Evolutionary conservation across 2,888 invertebrate genomes (phyloP).

Genomic region (Timandra comae): DNA sequence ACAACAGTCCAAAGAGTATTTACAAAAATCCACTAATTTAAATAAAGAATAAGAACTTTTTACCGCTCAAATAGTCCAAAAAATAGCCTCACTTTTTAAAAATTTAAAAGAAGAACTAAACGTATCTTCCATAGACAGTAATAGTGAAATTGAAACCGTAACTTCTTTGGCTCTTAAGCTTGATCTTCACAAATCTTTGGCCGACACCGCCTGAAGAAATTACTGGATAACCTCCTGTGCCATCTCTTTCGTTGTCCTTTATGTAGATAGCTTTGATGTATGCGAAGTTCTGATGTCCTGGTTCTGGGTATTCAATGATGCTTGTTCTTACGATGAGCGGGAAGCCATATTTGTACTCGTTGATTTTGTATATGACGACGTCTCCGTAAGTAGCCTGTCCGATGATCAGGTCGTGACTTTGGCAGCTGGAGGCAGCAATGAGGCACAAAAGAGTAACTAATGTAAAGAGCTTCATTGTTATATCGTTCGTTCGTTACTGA

Average conservation of each 20-base stretch:
- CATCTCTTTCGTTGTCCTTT: constrained; percentile 53
- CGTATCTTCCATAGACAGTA: constrained; percentile 59
- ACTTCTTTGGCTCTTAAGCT: constrained; percentile 59
- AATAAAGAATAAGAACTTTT: no score
- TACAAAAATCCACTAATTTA: no score
- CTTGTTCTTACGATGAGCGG: constrained; percentile 51
- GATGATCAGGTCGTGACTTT: constrained; percentile 53
- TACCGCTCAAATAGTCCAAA: no score
- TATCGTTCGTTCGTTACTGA: constrained; percentile 59
- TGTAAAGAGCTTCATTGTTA: constrained; percentile 33
- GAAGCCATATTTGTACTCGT: constrained; percentile 59
- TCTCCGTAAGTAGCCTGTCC: constrained; percentile 58
- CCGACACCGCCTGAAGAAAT: constrained; percentile 61
- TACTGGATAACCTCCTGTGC: constrained; percentile 54
- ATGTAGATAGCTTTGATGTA: constrained; percentile 51
- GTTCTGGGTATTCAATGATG: constrained; percentile 51
- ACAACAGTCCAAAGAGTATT: no score
- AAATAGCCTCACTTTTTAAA: no score
- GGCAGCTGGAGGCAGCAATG: constrained; percentile 34
- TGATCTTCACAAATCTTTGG: constrained; percentile 56
- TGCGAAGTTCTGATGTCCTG: constrained; percentile 51
- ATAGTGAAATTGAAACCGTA: constrained; percentile 62
- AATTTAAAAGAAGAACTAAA: no score
- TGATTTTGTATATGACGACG: constrained; percentile 45
- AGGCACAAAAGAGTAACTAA: constrained; percentile 38